Conservation (phyloP, 2,888 invertebrate species). For the Pandemis corylana region DNA sequence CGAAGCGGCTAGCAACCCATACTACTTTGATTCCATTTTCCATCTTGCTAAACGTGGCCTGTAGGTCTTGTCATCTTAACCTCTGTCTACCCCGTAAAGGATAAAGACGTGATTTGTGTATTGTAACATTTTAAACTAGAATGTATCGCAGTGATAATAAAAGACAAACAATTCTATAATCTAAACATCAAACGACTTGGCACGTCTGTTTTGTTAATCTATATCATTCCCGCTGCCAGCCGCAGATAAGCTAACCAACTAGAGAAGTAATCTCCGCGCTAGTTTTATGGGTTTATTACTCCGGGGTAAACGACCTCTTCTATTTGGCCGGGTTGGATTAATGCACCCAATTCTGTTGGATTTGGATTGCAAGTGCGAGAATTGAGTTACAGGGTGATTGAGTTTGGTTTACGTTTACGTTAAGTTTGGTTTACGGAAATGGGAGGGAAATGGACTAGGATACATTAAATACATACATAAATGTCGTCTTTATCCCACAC, state of each 20-base stretch:
- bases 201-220: neutral
- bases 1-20: too few relatives aligned
- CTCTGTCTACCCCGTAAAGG: too few relatives aligned
- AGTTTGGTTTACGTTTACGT: neutral
- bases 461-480: too few relatives aligned
- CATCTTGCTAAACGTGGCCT: too few relatives aligned
- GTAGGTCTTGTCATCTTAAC: too few relatives aligned
- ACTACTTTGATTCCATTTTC: too few relatives aligned
- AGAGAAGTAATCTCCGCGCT: slow-evolving; percentile 75
- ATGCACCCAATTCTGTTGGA: slow-evolving; percentile 47
- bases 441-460: neutral
- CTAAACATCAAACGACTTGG: neutral
- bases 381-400: slow-evolving; percentile 1
- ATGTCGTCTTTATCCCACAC: too few relatives aligned
- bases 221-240: neutral
- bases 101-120: too few relatives aligned
- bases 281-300: slow-evolving; percentile 67
- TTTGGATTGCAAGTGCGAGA: neutral
- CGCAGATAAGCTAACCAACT: slow-evolving; percentile 78
- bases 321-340: slow-evolving; percentile 61
- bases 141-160: too few relatives aligned
- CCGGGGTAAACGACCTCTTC: slow-evolving; percentile 67
- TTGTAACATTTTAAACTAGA: too few relatives aligned
- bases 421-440: neutral
- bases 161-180: neutral